phyloP scores from a whole-genome alignment of 23 tunicate genomes.

The Halocynthia roretzi region DNA sequence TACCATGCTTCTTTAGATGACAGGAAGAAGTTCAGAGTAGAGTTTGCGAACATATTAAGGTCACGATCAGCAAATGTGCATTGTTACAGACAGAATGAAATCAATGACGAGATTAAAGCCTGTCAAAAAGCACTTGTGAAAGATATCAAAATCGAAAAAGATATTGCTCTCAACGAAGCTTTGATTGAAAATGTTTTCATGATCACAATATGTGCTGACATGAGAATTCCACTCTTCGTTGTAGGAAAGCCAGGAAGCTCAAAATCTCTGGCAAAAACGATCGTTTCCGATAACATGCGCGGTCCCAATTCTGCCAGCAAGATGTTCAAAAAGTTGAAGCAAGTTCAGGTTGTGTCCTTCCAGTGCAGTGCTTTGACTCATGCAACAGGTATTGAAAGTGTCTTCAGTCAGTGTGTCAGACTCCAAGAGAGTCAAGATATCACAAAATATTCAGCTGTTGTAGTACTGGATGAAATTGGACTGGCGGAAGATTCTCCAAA shows the following conservation, averaged over 20 bases:
- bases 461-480: constrained; percentile 75
- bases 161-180: constrained; percentile 58
- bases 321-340: constrained; percentile 30
- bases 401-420: constrained; percentile 54
- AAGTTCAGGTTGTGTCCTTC: constrained; percentile 53
- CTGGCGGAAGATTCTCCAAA: constrained; percentile 75
- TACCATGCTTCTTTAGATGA: constrained; percentile 55
- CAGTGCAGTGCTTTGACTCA: constrained; percentile 73
- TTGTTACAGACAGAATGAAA: background rate
- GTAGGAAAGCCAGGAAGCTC: constrained; percentile 80
- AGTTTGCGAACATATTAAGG: constrained; percentile 12
- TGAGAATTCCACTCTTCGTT: constrained; percentile 61
- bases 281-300: constrained; percentile 59
- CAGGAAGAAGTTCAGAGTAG: constrained; percentile 26
- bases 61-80: background rate
- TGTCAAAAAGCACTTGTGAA: constrained; percentile 52
- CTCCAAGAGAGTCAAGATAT: constrained; percentile 35
- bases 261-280: constrained; percentile 56
- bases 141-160: constrained; percentile 29
- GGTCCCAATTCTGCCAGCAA: constrained; percentile 34
- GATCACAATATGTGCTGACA: constrained; percentile 49
- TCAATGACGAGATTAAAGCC: constrained; percentile 35
- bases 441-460: constrained; percentile 40
- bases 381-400: constrained; percentile 55
- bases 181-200: constrained; percentile 61